Evolutionary conservation across 1,140 invertebrate genomes (phyloP).

Genomic region (Eufriesea mexicana): DNA sequence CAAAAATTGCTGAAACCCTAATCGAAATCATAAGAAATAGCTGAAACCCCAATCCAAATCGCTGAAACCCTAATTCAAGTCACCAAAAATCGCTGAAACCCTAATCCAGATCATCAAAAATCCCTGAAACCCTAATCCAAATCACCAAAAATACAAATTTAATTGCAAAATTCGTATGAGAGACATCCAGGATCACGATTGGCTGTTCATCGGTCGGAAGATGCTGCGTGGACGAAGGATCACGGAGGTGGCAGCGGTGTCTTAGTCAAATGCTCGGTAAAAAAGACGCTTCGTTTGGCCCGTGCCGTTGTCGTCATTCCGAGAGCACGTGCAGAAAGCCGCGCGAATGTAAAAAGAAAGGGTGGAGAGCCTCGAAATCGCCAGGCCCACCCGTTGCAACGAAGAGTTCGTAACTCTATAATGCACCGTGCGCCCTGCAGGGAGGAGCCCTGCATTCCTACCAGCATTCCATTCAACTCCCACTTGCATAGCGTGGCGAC

Average conservation of each 20-base stretch:
- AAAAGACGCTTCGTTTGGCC: not conserved
- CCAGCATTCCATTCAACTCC: constrained; percentile 64
- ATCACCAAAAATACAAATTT: no score
- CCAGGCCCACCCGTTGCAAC: constrained; percentile 65
- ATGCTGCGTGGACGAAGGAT: not conserved
- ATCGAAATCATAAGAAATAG: no score
- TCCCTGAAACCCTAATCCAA: no score
- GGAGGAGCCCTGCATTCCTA: constrained; percentile 64
- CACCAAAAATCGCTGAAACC: no score
- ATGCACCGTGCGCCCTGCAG: constrained; percentile 62
- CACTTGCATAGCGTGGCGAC: constrained; percentile 55
- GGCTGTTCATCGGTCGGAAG: no score
- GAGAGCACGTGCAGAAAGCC: constrained; percentile 47
- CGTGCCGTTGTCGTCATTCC: constrained; percentile 36
- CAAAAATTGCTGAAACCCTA: no score
- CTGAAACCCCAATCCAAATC: no score
- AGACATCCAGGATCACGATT: no score
- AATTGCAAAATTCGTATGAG: no score
- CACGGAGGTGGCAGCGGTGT: not conserved
- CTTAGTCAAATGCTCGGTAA: constrained; percentile 12
- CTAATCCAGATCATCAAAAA: no score
- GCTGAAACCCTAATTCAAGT: no score
- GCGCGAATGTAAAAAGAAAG: constrained; percentile 53
- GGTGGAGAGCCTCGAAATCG: constrained; percentile 49
- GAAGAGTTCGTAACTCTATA: constrained; percentile 68